These are phyloP conservation scores for Temnothorax ravouxi DNA, from an alignment of 2,888 invertebrate genomes.

Conservation along the genomic window DNA sequence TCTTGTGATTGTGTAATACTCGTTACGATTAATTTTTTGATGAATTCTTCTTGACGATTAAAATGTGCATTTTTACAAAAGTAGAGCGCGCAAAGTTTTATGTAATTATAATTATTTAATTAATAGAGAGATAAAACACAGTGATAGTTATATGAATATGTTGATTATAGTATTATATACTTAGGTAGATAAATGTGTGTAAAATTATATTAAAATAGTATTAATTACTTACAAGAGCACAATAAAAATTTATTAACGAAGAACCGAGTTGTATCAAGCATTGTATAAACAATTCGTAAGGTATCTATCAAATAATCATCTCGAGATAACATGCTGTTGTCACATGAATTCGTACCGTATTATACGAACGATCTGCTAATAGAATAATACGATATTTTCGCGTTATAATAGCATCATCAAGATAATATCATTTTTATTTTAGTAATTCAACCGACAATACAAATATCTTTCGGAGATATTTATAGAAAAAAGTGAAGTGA, in stretches of 20 bases:
- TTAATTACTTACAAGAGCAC: not conserved
- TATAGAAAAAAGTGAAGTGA: not conserved
- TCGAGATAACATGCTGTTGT: not conserved
- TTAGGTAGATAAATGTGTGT: not conserved
- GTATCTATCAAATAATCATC: not conserved
- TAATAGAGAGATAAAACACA: not conserved
- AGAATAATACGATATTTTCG: not conserved
- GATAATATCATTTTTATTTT: not conserved
- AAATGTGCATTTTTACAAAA: not conserved
- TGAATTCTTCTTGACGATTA: not conserved
- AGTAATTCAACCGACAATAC: not conserved
- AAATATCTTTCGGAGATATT: not conserved
- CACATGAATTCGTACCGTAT: not conserved
- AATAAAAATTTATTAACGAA: constrained; percentile 1
- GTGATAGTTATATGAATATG: not conserved
- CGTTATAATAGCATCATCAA: not conserved
- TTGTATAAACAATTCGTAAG: not conserved
- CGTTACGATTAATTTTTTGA: not conserved
- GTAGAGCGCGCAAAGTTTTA: not conserved
- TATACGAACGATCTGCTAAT: not conserved
- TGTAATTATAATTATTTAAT: not conserved
- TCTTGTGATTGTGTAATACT: not conserved
- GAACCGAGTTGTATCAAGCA: not conserved
- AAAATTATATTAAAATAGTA: not conserved
- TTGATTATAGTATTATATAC: constrained; percentile 16